Percentiles rank a stretch among this genome's conserved stretches.
Conservation (phyloP, 2,113 vertebrate genomes). For the Gopherus evgoodei region DNA sequence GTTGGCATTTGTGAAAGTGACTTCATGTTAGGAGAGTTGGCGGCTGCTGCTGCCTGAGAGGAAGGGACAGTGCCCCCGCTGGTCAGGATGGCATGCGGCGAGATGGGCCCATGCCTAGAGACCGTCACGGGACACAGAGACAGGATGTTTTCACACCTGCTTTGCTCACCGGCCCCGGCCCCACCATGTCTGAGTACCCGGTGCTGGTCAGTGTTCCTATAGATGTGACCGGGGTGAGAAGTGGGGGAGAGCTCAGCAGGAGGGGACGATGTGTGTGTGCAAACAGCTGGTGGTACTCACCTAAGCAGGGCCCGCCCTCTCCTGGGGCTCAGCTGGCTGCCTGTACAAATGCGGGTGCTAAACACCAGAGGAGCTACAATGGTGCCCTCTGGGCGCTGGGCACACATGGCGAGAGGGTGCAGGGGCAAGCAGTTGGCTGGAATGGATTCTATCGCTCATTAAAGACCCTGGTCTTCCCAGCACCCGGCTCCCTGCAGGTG, state of each 20-base stretch:
- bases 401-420: neutral
- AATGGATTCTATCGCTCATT: too few relatives aligned
- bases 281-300: neutral
- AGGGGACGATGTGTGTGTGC: neutral
- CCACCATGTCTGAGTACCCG: constrained; percentile 67
- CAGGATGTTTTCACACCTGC: fast-evolving
- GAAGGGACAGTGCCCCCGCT: neutral
- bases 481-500: neutral
- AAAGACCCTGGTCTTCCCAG: fast-evolving
- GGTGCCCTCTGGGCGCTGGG: neutral
- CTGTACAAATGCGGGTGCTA: neutral
- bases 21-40: constrained; percentile 27
- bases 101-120: too few relatives aligned
- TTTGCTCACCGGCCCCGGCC: neutral
- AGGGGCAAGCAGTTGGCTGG: neutral
- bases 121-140: neutral
- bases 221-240: constrained; percentile 41
- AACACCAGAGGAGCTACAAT: neutral
- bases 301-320: neutral
- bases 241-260: neutral
- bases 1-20: constrained; percentile 21
- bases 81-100: neutral
- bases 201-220: constrained; percentile 76
- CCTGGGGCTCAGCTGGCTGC: neutral
- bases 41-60: neutral